phyloP scores from a whole-genome alignment of 2,797 vertebrate genomes.

The Periparus ater region DNA sequence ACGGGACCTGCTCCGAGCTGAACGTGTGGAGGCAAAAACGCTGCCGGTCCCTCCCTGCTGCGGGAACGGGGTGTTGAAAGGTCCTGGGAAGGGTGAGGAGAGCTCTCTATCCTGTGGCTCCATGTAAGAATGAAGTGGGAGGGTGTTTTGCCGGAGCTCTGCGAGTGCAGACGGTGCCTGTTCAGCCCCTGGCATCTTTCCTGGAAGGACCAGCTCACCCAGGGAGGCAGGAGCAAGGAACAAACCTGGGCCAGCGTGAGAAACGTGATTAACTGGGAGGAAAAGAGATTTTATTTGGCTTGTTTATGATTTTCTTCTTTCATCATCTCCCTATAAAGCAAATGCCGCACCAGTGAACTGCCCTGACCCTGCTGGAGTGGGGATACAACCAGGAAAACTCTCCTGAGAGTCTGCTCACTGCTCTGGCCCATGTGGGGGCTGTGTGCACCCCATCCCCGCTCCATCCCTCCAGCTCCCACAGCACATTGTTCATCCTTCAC shows the following conservation, averaged over 20 bases:
- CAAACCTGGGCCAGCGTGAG: neutral
- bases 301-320: neutral
- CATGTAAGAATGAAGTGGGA: neutral
- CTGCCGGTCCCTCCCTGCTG: neutral
- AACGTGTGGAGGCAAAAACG: neutral
- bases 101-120: neutral
- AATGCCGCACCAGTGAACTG: neutral
- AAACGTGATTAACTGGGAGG: neutral
- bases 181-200: neutral
- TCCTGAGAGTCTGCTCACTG: neutral
- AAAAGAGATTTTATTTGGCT: neutral
- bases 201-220: neutral
- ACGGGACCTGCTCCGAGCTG: neutral
- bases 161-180: neutral
- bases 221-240: neutral
- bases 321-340: neutral
- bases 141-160: neutral
- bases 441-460: neutral
- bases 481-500: neutral
- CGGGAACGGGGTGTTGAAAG: neutral
- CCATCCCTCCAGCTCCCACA: neutral
- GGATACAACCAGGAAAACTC: neutral
- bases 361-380: neutral
- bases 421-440: neutral
- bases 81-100: neutral